Evolutionary conservation across 2,888 invertebrate species (phyloP).

Genomic region (Stenodera caucasica): DNA sequence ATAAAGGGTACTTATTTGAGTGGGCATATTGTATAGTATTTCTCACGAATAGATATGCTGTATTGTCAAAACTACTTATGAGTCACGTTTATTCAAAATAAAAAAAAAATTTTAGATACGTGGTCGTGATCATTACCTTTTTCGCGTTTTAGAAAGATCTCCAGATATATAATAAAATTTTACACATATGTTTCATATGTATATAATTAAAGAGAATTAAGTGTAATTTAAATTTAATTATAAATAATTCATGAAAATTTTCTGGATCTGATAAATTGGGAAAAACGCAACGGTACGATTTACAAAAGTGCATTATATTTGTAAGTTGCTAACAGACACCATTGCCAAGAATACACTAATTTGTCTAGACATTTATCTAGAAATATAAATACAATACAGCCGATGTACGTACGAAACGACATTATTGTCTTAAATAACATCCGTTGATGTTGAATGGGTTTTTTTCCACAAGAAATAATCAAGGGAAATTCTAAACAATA

Average conservation of each 20-base stretch:
- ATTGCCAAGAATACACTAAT: slow-evolving; percentile 6
- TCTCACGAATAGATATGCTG: slow-evolving; percentile 21
- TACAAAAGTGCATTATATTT: background rate
- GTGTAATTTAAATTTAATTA: background rate
- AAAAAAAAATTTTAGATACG: slow-evolving; percentile 22
- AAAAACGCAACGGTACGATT: background rate
- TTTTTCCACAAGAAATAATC: too few relatives aligned
- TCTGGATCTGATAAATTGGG: slow-evolving; percentile 4
- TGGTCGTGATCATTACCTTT: slow-evolving; percentile 29
- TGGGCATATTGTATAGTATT: slow-evolving; percentile 1
- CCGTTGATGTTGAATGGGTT: background rate
- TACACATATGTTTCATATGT: background rate
- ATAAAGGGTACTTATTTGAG: too few relatives aligned
- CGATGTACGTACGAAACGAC: background rate
- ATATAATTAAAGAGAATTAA: background rate
- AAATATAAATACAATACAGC: slow-evolving; percentile 1
- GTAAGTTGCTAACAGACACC: background rate
- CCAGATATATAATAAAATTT: background rate
- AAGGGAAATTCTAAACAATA: too few relatives aligned
- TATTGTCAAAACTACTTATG: slow-evolving; percentile 19
- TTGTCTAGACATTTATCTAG: slow-evolving; percentile 8
- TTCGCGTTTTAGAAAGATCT: slow-evolving; percentile 5
- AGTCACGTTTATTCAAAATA: slow-evolving; percentile 14
- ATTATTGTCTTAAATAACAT: background rate
- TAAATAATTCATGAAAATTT: background rate